A percentile compares a stretch with the other conserved stretches of the same genome.
phyloP scores from a whole-genome alignment of 2,113 vertebrate species.

The Tragelaphus buxtoni region DNA sequence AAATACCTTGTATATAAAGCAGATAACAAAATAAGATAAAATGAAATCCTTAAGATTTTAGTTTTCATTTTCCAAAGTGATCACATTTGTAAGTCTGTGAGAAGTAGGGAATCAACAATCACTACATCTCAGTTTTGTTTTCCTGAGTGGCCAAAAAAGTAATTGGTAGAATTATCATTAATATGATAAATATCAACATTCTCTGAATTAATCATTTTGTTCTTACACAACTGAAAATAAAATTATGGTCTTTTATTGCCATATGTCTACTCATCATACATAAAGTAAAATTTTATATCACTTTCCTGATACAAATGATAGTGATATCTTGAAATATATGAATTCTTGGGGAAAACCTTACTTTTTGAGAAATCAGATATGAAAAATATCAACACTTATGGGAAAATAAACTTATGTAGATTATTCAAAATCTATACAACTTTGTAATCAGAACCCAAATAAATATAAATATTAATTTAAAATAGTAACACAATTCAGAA shows the following conservation, averaged over 20 bases:
- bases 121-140: neutral
- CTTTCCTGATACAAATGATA: neutral
- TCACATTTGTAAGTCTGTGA: neutral
- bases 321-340: neutral
- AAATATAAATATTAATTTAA: neutral
- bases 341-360: neutral
- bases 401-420: neutral
- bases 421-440: neutral
- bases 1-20: neutral
- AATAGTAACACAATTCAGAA: neutral
- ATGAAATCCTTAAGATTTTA: neutral
- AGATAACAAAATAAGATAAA: neutral
- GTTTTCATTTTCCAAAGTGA: slow-evolving; percentile 14
- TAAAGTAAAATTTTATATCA: neutral
- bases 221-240: neutral
- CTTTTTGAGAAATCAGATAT: neutral
- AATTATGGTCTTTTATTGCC: neutral
- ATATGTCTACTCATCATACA: neutral
- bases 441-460: neutral
- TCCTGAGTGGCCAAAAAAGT: neutral
- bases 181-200: neutral
- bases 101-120: neutral
- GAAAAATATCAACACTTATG: neutral
- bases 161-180: neutral
- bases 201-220: neutral